These are phyloP conservation scores for Paramisgurnus dabryanus DNA, from an alignment of 2,113 vertebrate genomes.

Conservation along the genomic window DNA sequence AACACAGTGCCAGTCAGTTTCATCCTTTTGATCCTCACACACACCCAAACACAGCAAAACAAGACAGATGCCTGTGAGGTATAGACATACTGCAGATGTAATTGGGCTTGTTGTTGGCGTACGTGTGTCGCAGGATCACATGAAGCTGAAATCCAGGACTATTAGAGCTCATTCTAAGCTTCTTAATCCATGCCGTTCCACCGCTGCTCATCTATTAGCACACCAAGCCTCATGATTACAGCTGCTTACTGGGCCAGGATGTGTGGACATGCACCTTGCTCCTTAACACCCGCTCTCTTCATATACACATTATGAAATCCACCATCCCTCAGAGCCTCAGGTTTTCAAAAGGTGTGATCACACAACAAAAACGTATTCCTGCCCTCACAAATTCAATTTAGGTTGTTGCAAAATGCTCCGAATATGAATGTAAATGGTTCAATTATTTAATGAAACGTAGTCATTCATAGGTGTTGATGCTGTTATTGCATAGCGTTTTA, in stretches of 20 bases:
- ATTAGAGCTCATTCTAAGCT: constrained; percentile 25
- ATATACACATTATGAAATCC: neutral
- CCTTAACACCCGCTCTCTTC: neutral
- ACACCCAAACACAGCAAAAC: constrained; percentile 10
- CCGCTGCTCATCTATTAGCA: constrained; percentile 45
- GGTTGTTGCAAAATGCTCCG: neutral
- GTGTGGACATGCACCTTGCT: constrained; percentile 11
- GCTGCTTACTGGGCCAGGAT: constrained; percentile 45
- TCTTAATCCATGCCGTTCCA: constrained; percentile 35
- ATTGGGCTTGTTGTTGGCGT: constrained; percentile 25
- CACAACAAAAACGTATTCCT: neutral
- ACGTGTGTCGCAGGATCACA: constrained; percentile 22
- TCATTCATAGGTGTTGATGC: neutral
- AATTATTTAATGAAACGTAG: neutral
- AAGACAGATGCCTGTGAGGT: constrained; percentile 33
- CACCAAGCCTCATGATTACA: constrained; percentile 51
- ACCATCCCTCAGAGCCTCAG: neutral
- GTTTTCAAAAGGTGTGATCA: neutral
- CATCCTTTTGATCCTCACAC: constrained; percentile 37
- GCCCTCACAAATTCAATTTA: neutral
- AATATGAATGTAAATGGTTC: neutral
- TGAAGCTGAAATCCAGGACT: constrained; percentile 33
- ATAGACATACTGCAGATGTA: constrained; percentile 29
- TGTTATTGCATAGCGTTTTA: neutral
- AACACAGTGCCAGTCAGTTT: constrained; percentile 12